phyloP scores from a whole-genome alignment of 2,888 invertebrate genomes.

The Mythimna ferrago region DNA sequence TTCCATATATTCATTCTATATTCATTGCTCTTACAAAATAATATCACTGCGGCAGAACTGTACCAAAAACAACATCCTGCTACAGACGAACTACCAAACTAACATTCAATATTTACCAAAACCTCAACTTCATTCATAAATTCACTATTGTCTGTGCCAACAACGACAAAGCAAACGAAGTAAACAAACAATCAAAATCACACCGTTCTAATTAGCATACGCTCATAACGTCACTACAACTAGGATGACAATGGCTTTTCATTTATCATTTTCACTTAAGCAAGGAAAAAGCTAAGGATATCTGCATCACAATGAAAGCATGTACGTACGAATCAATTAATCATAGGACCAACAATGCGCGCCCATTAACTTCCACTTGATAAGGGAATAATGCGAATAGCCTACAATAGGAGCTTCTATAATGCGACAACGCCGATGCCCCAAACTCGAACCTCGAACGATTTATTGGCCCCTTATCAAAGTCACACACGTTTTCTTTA shows the following conservation, averaged over 20 bases:
- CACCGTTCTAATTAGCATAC: constrained; percentile 75
- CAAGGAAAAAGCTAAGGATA: constrained; percentile 86
- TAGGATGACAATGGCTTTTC: constrained; percentile 71
- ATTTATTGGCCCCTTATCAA: constrained; percentile 86
- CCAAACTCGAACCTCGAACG: constrained; percentile 75
- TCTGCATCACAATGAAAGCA: constrained; percentile 88
- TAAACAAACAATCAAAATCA: constrained; percentile 68
- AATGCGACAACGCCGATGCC: constrained; percentile 83
- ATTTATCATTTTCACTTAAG: constrained; percentile 83
- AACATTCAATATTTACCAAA: constrained; percentile 60
- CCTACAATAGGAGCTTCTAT: constrained; percentile 84
- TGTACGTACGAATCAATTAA: constrained; percentile 87
- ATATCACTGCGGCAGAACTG: constrained; percentile 12
- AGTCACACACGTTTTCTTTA: constrained; percentile 80
- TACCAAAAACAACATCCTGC: constrained; percentile 33
- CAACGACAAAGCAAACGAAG: constrained; percentile 59
- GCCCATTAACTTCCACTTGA: constrained; percentile 90
- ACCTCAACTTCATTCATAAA: constrained; percentile 68
- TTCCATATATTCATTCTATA: constrained; percentile 3
- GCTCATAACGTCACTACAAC: constrained; percentile 64
- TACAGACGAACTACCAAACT: constrained; percentile 47
- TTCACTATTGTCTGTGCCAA: constrained; percentile 66
- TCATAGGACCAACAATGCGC: constrained; percentile 88
- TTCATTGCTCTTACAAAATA: constrained; percentile 17
- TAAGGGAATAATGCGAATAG: constrained; percentile 88